Evolutionary conservation across 2,888 invertebrate species (phyloP), one percentile per base, ranked within the genome.

Genomic region (Ophion obscuratus): DNA sequence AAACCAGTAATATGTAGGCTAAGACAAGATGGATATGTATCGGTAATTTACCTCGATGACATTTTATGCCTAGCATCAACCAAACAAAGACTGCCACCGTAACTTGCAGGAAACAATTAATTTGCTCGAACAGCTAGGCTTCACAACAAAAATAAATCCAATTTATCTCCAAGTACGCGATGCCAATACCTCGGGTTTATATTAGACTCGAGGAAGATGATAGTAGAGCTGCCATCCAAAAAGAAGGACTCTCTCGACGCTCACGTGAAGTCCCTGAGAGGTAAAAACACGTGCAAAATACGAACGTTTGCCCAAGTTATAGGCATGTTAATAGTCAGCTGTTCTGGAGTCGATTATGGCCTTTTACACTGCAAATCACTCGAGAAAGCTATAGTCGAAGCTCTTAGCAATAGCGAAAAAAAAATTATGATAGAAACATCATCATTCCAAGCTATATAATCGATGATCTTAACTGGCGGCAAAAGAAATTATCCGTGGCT

Each of bases 401-500:
- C 82, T 17, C 70, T 71, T 24, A 53, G n/a, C 24, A 14, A 71
- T 31, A 57, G 57, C 24, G 70, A 71, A 1, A 31, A 1, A 31
- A 27, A 24, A 47, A 71, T 53, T 71, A 71, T 17, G 53, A 71
- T n/a, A 71, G 20, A 71, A 53, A 31, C 27, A 71, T 71, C 57
- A 71, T 1, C 57, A 71, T 71, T 61, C 47, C 64, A 20, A 71
- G 36, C 62, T 57, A 27, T 31, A 70, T 64, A 64, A 40, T 75
- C 44, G 59, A 0, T 0, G 84, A 88, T 20, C 70, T 88, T 4
- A 27, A 80, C 7, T 89, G 85, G 87, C 87, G 86, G 89, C 66
- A 40, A 11, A 66, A 62, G 6, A 83, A 82, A 6, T 70, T 88
- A 27, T 20, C 24, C 0, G 20, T 47, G 0, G 11, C 67, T 0